Evolutionary conservation across 2,113 vertebrate genomes (phyloP), one percentile per base, ranked within the genome.

Genomic region (Candoia aspera): DNA sequence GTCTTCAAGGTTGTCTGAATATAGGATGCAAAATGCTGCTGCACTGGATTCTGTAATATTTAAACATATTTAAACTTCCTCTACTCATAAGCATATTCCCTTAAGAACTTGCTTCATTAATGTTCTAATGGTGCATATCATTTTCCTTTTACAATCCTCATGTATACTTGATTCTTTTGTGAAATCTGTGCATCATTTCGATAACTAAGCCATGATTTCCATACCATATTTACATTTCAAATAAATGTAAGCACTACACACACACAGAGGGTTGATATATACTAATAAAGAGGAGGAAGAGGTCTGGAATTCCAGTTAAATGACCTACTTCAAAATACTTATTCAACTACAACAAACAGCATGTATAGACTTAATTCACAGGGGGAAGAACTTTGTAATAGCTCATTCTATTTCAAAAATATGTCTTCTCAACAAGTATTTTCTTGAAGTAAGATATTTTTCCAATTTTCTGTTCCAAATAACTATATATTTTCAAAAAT

Each of bases 181-280:
- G 17, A 86, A 49, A 21, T 23, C 86, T 64, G 60, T 55, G 68
- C 79, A 53, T 85, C 57, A 42, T 13, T 46, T 37, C 55, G 79
- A 58, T 19, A 90, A 13, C 58, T 64, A 91, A 91, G 84, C 59
- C 49, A 91, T 15, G 26, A 91, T 62, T n/a, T 42, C 29, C 54
- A 55, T 86, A 86, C 55, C 54, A 64, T 91, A 91, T 68, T 68
- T 86, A 62, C 57, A 91, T 91, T 64, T 86, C 84, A 86, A 91
- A 62, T 79, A 21, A n/a, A 0, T 59, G 58, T 33, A 29, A 58
- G 24, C 33, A 84, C 89, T 73, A 57, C 58, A 84, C 33, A 49
- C 29, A 68, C 5, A n/a, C 26, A 29, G 33, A 1, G 23, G 6
- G 13, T 15, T 29, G 42, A 26, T 42, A 42, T 23, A 42, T 42